Base-by-base conservation (phyloP, 1,140 invertebrate genomes). In the Eueides isabella region DNA sequence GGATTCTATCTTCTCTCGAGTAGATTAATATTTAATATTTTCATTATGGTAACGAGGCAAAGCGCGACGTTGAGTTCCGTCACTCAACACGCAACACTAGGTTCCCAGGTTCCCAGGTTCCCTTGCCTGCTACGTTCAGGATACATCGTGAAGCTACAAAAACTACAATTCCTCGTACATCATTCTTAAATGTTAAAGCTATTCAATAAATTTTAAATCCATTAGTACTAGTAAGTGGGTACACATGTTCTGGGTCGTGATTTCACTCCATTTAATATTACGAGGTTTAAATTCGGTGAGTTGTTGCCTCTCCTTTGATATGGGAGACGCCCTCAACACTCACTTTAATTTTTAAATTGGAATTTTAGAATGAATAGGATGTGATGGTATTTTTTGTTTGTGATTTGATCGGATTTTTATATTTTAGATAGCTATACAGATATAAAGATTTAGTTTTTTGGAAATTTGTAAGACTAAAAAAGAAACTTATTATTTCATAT, bases 161-260 rank as follows among this genome's bases (percentile, higher is more conserved):
- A n/a, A n/a, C n/a, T n/a, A n/a, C n/a, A 30, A 62, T 30, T 16
- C n/a, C n/a, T 16, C 26, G 0, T 30, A 29, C 29, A 29, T 30
- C 30, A 31, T 12, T 12, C 7, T 29, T 63, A 63, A 29, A 16
- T 16, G 41, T 30, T 2, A 19, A 31, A 63, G 61, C 29, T 30
- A 84, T 86, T 79, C 80, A 88, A 92, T 92, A 92, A 92, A 92
- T 92, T 92, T 91, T 91, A 91, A 92, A 92, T 89, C 90, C 91
- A 92, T 92, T 92, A 92, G 91, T 81, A 79, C 79, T 86, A 85
- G 78, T 81, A 84, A 86, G 85, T 83, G 81, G 85, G 82, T 91
- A 92, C 91, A 92, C 89, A 91, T 92, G 91, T 89, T 91, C 85
- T 81, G 80, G 85, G 75, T 90, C 85, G 80, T 80, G 73, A 76